A percentile compares a stretch with the other conserved stretches of the same genome.
Evolutionary conservation across 2,113 vertebrate genomes (phyloP).

Genomic region (Onychostoma macrolepis): DNA sequence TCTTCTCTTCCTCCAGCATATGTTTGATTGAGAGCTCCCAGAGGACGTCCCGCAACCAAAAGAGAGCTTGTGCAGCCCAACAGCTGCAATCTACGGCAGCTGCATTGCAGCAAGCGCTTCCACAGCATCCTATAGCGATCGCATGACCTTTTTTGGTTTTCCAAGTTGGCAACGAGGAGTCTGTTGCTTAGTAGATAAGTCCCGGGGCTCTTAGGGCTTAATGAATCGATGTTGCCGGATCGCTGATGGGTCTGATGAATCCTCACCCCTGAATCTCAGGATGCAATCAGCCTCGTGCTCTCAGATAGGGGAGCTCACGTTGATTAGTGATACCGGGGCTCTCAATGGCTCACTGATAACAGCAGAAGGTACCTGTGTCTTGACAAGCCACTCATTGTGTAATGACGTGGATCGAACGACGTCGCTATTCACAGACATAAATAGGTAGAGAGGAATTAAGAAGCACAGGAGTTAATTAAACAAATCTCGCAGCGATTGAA

Average conservation of each 20-base stretch:
- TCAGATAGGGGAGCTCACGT: slow-evolving; percentile 30
- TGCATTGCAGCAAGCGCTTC: not conserved
- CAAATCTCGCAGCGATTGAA: slow-evolving; percentile 8
- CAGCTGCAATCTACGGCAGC: not conserved
- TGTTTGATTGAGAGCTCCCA: slow-evolving; percentile 35
- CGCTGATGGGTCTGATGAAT: slow-evolving; percentile 44
- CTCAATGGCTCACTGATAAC: slow-evolving; percentile 23
- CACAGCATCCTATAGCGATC: not conserved
- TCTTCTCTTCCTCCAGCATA: slow-evolving; percentile 35
- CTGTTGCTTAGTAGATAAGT: slow-evolving; percentile 36
- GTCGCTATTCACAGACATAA: not conserved
- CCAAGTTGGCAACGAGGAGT: slow-evolving; percentile 15
- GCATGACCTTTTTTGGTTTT: slow-evolving; percentile 50
- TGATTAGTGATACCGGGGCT: slow-evolving; percentile 23
- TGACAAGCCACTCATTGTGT: slow-evolving; percentile 13
- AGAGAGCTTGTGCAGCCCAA: not conserved
- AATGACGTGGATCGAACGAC: slow-evolving; percentile 10
- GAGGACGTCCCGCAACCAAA: slow-evolving; percentile 1
- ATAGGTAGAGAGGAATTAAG: slow-evolving; percentile 28
- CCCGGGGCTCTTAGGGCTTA: slow-evolving; percentile 41
- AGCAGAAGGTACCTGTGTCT: slow-evolving; percentile 13
- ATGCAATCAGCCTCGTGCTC: slow-evolving; percentile 41
- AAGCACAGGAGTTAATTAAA: slow-evolving; percentile 38
- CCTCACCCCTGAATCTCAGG: slow-evolving; percentile 44
- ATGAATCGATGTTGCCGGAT: slow-evolving; percentile 50